Percentiles rank a stretch among this genome's conserved stretches.
Conservation (phyloP, 2,113 vertebrate genomes). For the Ranitomeya imitator region DNA sequence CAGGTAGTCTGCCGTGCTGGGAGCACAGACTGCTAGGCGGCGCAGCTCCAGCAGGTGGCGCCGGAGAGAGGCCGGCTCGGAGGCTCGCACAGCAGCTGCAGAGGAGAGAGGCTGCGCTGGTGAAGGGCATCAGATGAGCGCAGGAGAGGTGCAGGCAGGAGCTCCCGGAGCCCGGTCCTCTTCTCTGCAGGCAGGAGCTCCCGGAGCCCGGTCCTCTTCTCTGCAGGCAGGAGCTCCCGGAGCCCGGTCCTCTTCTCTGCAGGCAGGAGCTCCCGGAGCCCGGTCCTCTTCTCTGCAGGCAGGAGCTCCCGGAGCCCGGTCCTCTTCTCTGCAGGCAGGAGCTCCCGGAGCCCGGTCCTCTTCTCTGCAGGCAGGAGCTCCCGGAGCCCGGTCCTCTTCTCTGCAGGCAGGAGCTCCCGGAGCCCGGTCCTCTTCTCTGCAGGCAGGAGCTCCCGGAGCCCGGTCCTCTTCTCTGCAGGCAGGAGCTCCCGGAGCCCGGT, state of each 20-base stretch:
- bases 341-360: slow-evolving; percentile 57
- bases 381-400: slow-evolving; percentile 58
- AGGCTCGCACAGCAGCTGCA: slow-evolving; percentile 60
- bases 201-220: slow-evolving; percentile 58
- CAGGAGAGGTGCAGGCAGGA: slow-evolving; percentile 67
- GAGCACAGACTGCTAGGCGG: not conserved
- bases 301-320: too few relatives aligned
- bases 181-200: too few relatives aligned
- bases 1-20: slow-evolving; percentile 10
- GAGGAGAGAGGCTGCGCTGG: slow-evolving; percentile 68
- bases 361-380: too few relatives aligned
- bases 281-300: slow-evolving; percentile 58
- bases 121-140: slow-evolving; percentile 73
- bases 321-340: too few relatives aligned
- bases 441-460: slow-evolving; percentile 61
- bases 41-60: slow-evolving; percentile 61
- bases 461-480: too few relatives aligned
- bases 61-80: slow-evolving; percentile 44
- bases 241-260: slow-evolving; percentile 59
- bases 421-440: too few relatives aligned
- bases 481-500: slow-evolving; percentile 60
- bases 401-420: slow-evolving; percentile 65
- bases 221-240: too few relatives aligned
- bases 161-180: slow-evolving; percentile 58
- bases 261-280: too few relatives aligned